A percentile compares a stretch with the other conserved stretches of the same genome.
Evolutionary conservation across 2,888 invertebrate species (phyloP).

Genomic region (Troides oblongomaculatus): DNA sequence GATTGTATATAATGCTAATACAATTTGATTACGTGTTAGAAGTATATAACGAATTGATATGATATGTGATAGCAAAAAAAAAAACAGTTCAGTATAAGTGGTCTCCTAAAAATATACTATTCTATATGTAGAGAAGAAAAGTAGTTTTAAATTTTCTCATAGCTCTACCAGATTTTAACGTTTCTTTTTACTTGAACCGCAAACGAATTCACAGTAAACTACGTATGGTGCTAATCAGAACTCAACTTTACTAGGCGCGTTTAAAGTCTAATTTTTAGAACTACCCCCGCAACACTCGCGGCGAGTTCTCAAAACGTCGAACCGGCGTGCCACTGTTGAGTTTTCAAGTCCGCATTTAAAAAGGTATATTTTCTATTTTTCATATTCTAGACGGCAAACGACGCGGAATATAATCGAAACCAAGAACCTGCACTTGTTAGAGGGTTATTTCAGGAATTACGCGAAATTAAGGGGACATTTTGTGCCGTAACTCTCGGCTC

Average conservation of each 20-base stretch:
- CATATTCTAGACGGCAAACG: conserved; percentile 36
- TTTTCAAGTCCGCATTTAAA: conserved; percentile 41
- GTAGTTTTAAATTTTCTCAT: no score
- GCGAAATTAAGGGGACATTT: conserved; percentile 33
- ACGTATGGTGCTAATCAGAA: conserved; percentile 43
- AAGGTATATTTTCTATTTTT: conserved; percentile 37
- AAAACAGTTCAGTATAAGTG: no score
- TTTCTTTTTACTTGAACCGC: conserved; percentile 43
- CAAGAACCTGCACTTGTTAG: conserved; percentile 31
- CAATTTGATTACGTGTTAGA: no score
- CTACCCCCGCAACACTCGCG: conserved; percentile 34
- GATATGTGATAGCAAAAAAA: no score
- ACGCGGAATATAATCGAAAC: conserved; percentile 30
- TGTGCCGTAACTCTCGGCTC: conserved; percentile 23
- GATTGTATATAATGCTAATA: no score
- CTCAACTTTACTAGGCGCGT: conserved; percentile 40
- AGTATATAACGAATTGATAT: no score
- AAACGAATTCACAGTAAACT: conserved; percentile 48
- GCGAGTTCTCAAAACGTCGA: conserved; percentile 45
- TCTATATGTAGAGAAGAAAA: no score
- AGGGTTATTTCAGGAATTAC: conserved; percentile 21
- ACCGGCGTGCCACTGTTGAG: conserved; percentile 38
- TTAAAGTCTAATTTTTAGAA: conserved; percentile 44
- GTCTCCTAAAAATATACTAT: no score
- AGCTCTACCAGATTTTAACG: background rate